A percentile compares a stretch with the other conserved stretches of the same genome.
These are phyloP conservation scores for Centropus unirufus DNA, from an alignment of 2,113 vertebrate species.

Conservation along the genomic window DNA sequence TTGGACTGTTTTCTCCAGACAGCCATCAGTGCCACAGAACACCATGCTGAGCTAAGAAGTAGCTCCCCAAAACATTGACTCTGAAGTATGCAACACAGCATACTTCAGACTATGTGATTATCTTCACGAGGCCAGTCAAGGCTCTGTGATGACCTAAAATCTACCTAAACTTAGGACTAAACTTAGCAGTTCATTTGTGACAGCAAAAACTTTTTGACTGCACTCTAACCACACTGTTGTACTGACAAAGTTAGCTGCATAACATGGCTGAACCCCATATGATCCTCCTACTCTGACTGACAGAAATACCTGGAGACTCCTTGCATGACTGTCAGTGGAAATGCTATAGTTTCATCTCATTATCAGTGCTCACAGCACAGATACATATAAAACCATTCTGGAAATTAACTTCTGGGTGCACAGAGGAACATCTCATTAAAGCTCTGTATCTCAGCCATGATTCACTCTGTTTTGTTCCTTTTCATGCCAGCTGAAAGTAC, in stretches of 20 bases:
- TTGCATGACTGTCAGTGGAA: not conserved
- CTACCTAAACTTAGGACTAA: not conserved
- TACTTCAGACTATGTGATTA: not conserved
- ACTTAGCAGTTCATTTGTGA: not conserved
- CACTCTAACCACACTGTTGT: not conserved
- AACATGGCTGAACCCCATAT: not conserved
- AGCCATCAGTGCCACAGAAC: constrained; percentile 7
- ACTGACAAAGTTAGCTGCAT: not conserved
- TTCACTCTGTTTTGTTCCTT: constrained; percentile 5
- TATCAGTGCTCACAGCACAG: constrained; percentile 15
- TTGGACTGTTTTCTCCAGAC: not conserved
- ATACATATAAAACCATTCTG: constrained; percentile 30
- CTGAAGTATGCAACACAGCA: not conserved
- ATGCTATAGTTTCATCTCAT: constrained; percentile 37
- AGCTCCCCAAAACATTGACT: not conserved
- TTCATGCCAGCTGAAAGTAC: not conserved
- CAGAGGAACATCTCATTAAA: not conserved
- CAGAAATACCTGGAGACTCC: constrained; percentile 64
- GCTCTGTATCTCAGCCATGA: constrained; percentile 11
- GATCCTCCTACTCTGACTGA: constrained; percentile 45
- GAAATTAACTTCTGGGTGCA: constrained; percentile 48
- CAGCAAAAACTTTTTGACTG: not conserved
- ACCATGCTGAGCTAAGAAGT: not conserved
- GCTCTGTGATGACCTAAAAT: not conserved
- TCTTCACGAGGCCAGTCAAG: not conserved